Conservation (phyloP, 2,797 vertebrate genomes). For the Threskiornis aethiopicus region DNA sequence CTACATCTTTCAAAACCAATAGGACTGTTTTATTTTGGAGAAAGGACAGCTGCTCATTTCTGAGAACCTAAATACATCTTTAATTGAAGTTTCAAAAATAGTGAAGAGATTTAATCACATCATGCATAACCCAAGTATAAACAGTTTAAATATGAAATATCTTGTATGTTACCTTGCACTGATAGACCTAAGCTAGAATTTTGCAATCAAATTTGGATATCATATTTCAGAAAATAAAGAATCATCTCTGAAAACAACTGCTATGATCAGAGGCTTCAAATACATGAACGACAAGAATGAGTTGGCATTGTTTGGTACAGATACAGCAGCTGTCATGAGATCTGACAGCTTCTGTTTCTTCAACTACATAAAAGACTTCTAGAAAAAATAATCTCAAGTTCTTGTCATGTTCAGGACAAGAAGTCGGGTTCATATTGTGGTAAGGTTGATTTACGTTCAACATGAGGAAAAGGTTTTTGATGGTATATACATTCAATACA, state of each 20-base stretch:
- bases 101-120: neutral
- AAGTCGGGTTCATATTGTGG: neutral
- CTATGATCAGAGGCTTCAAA: conserved; percentile 5
- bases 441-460: neutral
- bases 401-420: neutral
- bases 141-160: neutral
- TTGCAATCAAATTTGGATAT: neutral
- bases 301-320: neutral
- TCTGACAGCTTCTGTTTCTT: neutral
- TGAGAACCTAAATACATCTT: neutral
- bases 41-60: neutral
- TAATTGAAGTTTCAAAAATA: neutral
- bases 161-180: neutral
- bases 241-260: neutral
- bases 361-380: neutral
- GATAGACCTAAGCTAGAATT: neutral
- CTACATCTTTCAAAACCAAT: neutral
- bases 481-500: neutral
- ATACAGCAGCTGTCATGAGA: neutral
- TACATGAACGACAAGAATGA: neutral
- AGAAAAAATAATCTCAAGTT: neutral
- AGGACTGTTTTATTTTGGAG: neutral
- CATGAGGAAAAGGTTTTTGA: neutral
- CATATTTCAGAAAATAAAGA: neutral
- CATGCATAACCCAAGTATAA: neutral